A percentile compares a stretch with the other conserved stretches of the same genome.
These are phyloP conservation scores for Torymus aiolomorphi DNA, from an alignment of 2,888 invertebrate genomes.

Conservation along the genomic window DNA sequence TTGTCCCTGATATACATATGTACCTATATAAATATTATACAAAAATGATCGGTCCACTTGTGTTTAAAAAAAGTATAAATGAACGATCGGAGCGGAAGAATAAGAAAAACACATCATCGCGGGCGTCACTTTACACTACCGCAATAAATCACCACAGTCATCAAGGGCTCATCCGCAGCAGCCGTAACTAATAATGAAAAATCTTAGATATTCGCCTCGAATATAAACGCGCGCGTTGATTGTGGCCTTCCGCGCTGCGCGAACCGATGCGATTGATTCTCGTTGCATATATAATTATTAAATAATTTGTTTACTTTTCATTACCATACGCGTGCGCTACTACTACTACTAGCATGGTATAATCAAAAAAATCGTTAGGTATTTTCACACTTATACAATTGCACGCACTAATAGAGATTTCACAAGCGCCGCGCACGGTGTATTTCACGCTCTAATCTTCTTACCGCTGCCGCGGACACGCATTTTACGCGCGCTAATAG, in stretches of 20 bases:
- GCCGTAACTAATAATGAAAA: constrained; percentile 25
- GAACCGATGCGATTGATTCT: not conserved
- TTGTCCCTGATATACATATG: not conserved
- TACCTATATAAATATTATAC: not conserved
- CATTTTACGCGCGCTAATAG: too few relatives aligned
- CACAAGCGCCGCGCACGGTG: too few relatives aligned
- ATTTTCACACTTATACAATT: too few relatives aligned
- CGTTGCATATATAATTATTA: constrained; percentile 25
- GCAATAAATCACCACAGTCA: constrained; percentile 23
- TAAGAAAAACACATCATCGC: not conserved
- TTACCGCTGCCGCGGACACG: too few relatives aligned
- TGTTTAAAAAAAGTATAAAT: not conserved
- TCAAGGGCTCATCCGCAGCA: constrained; percentile 15
- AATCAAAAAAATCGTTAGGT: too few relatives aligned
- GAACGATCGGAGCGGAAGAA: not conserved
- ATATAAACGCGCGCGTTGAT: constrained; percentile 26
- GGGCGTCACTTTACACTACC: too few relatives aligned
- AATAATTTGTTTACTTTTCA: constrained; percentile 33
- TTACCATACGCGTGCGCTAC: not conserved
- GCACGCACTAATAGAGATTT: too few relatives aligned
- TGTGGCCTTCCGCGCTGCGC: constrained; percentile 8
- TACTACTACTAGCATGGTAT: too few relatives aligned
- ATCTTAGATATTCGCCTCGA: constrained; percentile 27
- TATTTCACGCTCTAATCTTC: too few relatives aligned
- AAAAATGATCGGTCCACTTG: not conserved